Conservation (phyloP, 2,888 invertebrate species). For the Pterobdella sp. region DNA sequence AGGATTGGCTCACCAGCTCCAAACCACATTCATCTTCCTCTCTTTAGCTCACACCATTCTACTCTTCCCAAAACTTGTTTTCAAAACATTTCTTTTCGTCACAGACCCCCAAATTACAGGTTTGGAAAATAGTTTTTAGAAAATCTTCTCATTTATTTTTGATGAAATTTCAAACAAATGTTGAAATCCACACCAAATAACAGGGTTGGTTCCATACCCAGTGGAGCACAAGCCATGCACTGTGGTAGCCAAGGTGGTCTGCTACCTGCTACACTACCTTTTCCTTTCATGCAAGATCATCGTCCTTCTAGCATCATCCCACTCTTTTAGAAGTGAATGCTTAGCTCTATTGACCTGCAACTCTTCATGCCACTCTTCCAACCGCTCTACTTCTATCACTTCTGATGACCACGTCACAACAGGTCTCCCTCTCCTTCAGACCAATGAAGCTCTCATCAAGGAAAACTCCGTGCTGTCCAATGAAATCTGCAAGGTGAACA, state of each 20-base stretch:
- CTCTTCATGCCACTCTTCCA: conserved; percentile 14
- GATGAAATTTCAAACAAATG: no score
- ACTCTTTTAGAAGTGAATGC: conserved; percentile 27
- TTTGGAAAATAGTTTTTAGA: no score
- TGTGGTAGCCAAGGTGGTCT: conserved; percentile 29
- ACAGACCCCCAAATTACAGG: conserved; percentile 31
- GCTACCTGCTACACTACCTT: conserved; percentile 31
- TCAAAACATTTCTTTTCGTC: conserved; percentile 35
- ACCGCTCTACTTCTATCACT: background rate
- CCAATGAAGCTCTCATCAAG: background rate
- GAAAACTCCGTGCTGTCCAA: background rate
- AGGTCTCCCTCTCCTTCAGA: conserved; percentile 29
- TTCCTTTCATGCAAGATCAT: conserved; percentile 29
- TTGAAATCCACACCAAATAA: conserved; percentile 22
- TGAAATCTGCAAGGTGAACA: background rate
- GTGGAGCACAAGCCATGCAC: conserved; percentile 30
- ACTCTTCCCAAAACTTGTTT: conserved; percentile 37
- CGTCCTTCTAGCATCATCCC: conserved; percentile 28
- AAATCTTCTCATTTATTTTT: no score
- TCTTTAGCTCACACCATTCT: conserved; percentile 37
- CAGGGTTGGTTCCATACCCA: conserved; percentile 28
- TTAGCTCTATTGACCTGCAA: conserved; percentile 20
- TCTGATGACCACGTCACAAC: conserved; percentile 30
- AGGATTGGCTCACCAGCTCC: conserved; percentile 36
- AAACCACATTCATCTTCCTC: conserved; percentile 35